Base-by-base conservation (phyloP, 2,797 vertebrate genomes). In the Acanthurus lineatus region DNA sequence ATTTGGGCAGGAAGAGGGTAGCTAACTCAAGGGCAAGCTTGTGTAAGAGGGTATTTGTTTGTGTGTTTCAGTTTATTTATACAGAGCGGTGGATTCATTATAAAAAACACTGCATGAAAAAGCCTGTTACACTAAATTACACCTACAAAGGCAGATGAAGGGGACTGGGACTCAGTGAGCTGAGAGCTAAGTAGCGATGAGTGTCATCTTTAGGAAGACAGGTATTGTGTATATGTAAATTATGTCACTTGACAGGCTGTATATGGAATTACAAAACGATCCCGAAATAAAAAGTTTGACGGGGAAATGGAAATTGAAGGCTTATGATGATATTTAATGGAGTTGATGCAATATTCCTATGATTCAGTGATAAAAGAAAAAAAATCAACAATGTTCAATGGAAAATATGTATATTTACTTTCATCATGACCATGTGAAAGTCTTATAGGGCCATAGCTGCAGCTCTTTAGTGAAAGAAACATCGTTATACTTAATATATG, bases 21-120 rank as follows among this genome's bases (percentile, higher is more conserved):
- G 54, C 35, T 58, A 52, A 78, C 66, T 72, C 56, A 80, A 87
- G 77, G 78, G 76, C 65, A 66, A 60, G 19, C 44, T 45, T 5
- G 32, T 49, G 53, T 38, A 15, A 3, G 20, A 20, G 48, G 66
- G 68, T 20, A 17, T 76, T 16, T 74, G 53, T 60, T 48, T 45
- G 20, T 80, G 32, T 75, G 53, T 35, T 45, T 48, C 9, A 48
- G 20, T 42, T 48, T 76, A 4, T 69, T 42, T 71, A 4, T 52
- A 16, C 12, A 65, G 20, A 17, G 25, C 3, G 14, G 38, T 68
- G 51, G 52, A 73, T 64, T 69, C 63, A 58, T 73, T 65, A 45
- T 42, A 60, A 65, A 68, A 77, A 84, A 72, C 32, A 49, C 56
- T 60, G 20, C 64, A 53, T 63, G 32, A 58, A 83, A 75, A 79